Conservation (phyloP, 1,140 invertebrate species). For the Aphis gossypii region DNA sequence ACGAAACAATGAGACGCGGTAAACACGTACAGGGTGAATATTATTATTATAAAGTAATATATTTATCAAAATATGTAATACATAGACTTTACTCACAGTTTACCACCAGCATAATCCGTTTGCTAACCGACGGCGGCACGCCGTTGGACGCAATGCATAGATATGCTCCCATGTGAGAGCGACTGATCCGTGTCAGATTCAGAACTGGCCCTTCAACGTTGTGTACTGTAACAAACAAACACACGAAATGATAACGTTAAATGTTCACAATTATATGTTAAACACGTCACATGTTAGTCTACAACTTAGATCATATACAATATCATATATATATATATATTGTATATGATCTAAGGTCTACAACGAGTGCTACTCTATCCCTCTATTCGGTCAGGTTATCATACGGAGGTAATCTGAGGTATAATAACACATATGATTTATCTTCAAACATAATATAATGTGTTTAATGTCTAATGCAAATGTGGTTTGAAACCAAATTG, state of each 20-base stretch:
- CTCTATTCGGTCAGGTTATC: background rate
- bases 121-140: slow-evolving; percentile 86
- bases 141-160: slow-evolving; percentile 86
- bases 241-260: slow-evolving; percentile 19
- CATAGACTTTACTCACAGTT: slow-evolving; percentile 61
- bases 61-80: background rate
- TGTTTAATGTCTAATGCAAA: background rate
- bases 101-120: slow-evolving; percentile 66
- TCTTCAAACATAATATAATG: background rate
- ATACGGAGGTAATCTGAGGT: background rate
- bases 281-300: background rate
- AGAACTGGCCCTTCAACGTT: slow-evolving; percentile 74
- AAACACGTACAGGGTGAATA: background rate
- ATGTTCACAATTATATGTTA: background rate
- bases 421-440: background rate
- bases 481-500: background rate
- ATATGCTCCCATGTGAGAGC: slow-evolving; percentile 87
- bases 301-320: background rate
- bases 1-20: background rate
- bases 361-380: background rate
- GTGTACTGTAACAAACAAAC: slow-evolving; percentile 67
- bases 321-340: too few relatives aligned
- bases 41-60: background rate
- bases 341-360: too few relatives aligned
- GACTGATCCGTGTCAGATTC: slow-evolving; percentile 79